Conservation (phyloP, 2,113 vertebrate genomes). For the Gymnarchus niloticus region DNA sequence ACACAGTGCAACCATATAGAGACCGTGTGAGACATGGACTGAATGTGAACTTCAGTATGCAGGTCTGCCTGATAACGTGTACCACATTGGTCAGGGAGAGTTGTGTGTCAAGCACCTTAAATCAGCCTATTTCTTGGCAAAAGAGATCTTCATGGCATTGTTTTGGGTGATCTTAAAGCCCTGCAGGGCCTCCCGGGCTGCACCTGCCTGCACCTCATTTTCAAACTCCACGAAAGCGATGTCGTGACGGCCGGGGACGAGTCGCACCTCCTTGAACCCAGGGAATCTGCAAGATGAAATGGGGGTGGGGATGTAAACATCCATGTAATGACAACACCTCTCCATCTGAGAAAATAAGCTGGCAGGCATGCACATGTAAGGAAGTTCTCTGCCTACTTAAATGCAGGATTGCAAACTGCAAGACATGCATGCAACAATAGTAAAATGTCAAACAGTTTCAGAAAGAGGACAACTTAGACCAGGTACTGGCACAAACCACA, state of each 20-base stretch:
- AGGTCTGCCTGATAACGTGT: neutral
- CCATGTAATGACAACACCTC: neutral
- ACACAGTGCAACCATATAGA: neutral
- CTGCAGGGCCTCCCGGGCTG: conserved; percentile 78
- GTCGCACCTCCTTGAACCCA: conserved; percentile 87
- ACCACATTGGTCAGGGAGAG: neutral
- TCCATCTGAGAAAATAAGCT: neutral
- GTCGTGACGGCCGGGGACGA: conserved; percentile 85
- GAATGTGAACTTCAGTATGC: neutral
- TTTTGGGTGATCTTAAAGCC: conserved; percentile 87
- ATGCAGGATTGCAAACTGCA: neutral
- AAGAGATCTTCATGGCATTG: conserved; percentile 92
- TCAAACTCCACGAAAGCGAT: conserved; percentile 95
- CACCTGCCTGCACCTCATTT: conserved; percentile 83
- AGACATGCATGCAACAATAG: neutral
- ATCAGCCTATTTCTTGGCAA: conserved; percentile 77
- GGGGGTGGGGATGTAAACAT: neutral
- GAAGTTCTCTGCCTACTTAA: neutral
- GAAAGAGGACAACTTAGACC: too few species aligned
- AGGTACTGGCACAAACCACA: too few species aligned
- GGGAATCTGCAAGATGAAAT: conserved; percentile 66
- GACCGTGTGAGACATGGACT: neutral
- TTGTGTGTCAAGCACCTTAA: neutral
- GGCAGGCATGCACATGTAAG: neutral
- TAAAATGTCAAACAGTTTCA: too few species aligned